Evolutionary conservation across 2,113 vertebrate genomes (phyloP).

Genomic region (Prochilodus magdalenae): DNA sequence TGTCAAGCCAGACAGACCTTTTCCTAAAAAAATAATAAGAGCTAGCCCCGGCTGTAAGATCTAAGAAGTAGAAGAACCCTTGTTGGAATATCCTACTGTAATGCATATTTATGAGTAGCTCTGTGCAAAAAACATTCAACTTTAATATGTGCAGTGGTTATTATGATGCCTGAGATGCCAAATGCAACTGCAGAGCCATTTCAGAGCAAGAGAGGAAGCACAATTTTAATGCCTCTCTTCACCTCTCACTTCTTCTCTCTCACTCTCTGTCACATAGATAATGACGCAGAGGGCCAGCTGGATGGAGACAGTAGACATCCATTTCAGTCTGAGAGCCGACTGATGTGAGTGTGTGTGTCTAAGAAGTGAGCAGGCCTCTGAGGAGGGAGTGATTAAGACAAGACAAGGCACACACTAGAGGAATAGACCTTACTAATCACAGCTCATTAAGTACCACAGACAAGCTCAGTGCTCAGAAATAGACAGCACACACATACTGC

Average conservation of each 20-base stretch:
- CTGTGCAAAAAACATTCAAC: too few species aligned
- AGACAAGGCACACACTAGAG: constrained; percentile 28
- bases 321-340: background rate
- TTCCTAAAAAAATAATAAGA: too few species aligned
- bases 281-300: background rate
- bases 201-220: background rate
- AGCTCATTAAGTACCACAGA: constrained; percentile 12
- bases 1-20: too few species aligned
- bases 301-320: background rate
- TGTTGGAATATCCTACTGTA: too few species aligned
- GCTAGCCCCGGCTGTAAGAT: too few species aligned
- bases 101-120: too few species aligned
- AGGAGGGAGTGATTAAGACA: constrained; percentile 5
- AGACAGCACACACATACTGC: background rate
- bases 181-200: too few species aligned
- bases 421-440: constrained; percentile 17
- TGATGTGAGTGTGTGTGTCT: background rate
- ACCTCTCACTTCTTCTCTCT: background rate
- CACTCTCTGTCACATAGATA: background rate
- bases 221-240: constrained; percentile 12
- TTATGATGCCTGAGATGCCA: background rate
- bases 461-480: background rate
- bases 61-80: too few species aligned
- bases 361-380: background rate
- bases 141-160: too few species aligned